Percentiles rank a stretch among this genome's conserved stretches.
These are phyloP conservation scores for Altica lythri DNA, from an alignment of 2,888 invertebrate genomes.

Conservation along the genomic window DNA sequence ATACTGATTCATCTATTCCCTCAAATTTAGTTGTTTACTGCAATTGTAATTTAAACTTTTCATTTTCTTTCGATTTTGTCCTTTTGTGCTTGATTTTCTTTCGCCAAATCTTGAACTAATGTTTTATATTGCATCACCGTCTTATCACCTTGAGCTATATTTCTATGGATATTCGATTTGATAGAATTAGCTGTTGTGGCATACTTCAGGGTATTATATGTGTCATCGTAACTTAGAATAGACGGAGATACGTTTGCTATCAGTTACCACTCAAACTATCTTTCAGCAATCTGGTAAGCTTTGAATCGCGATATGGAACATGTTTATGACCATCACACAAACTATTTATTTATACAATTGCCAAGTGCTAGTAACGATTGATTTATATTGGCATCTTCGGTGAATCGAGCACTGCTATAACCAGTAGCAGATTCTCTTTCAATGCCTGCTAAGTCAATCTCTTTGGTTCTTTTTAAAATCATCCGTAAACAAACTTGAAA, in stretches of 20 bases:
- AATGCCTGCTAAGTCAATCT: slow-evolving; percentile 94
- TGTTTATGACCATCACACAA: slow-evolving; percentile 79
- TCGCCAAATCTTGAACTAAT: slow-evolving; percentile 65
- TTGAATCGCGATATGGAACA: slow-evolving; percentile 88
- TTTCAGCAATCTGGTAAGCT: slow-evolving; percentile 85
- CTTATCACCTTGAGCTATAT: slow-evolving; percentile 73
- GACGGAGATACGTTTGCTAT: slow-evolving; percentile 90
- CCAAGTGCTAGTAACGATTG: slow-evolving; percentile 87
- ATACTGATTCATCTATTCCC: no score
- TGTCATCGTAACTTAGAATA: slow-evolving; percentile 81
- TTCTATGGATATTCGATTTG: slow-evolving; percentile 69
- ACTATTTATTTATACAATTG: slow-evolving; percentile 86
- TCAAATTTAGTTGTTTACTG: no score
- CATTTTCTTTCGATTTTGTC: no score
- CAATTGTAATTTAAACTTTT: no score
- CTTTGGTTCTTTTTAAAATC: no score
- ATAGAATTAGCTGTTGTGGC: slow-evolving; percentile 85
- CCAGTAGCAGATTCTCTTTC: slow-evolving; percentile 85
- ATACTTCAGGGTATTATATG: slow-evolving; percentile 90
- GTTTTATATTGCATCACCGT: slow-evolving; percentile 73
- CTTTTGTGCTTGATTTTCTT: no score
- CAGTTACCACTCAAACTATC: slow-evolving; percentile 94
- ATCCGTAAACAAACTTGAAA: no score
- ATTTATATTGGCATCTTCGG: slow-evolving; percentile 94
- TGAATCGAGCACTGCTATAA: slow-evolving; percentile 79